These are phyloP conservation scores for Naso thynnoides DNA, from an alignment of 2,797 vertebrate species.

Conservation along the genomic window DNA sequence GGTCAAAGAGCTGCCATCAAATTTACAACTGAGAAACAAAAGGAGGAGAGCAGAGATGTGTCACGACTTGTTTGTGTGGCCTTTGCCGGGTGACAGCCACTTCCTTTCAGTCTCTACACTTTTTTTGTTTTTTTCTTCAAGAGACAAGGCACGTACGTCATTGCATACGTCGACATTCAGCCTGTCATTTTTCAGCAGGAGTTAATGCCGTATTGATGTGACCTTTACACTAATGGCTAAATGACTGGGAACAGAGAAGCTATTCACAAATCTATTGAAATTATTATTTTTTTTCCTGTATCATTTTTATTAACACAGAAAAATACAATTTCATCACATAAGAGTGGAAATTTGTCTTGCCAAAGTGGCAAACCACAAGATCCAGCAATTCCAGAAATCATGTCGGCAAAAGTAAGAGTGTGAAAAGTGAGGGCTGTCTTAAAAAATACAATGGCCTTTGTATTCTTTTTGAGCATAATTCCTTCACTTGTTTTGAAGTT, in stretches of 20 bases:
- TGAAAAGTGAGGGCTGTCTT: neutral
- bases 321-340: neutral
- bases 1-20: constrained; percentile 71
- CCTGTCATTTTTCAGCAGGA: neutral
- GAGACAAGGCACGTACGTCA: neutral
- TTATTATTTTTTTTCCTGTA: neutral
- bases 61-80: constrained; percentile 43
- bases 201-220: constrained; percentile 1
- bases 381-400: too few species aligned
- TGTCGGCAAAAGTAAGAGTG: neutral
- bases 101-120: constrained; percentile 31
- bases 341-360: neutral
- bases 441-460: neutral
- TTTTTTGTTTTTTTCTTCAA: constrained; percentile 41
- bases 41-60: constrained; percentile 49
- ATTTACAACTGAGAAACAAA: constrained; percentile 59
- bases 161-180: neutral
- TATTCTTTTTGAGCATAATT: neutral
- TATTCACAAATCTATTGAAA: neutral
- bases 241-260: constrained; percentile 1
- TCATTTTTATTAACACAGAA: neutral
- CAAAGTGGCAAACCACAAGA: too few species aligned
- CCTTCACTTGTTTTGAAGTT: neutral
- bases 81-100: constrained; percentile 67
- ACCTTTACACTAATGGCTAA: constrained; percentile 38